phyloP scores from a whole-genome alignment of 2,797 vertebrate species.

The Gallinago stenura region DNA sequence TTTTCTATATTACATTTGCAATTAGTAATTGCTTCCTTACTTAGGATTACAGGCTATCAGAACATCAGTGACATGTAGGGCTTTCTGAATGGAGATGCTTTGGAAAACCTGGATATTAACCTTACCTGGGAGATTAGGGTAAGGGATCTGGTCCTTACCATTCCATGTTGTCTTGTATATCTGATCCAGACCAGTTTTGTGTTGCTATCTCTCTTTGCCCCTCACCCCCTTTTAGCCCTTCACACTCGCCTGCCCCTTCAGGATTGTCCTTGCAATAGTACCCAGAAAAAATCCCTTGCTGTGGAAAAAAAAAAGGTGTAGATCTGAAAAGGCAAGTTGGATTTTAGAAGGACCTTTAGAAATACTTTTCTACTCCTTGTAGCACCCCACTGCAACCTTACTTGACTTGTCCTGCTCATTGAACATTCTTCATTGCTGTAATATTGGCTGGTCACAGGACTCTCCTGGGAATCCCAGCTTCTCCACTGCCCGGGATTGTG shows the following conservation, averaged over 20 bases:
- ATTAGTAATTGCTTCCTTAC: background rate
- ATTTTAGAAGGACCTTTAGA: background rate
- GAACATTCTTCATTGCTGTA: background rate
- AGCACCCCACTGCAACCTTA: background rate
- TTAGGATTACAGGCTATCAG: background rate
- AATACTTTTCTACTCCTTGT: background rate
- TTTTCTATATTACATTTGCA: background rate
- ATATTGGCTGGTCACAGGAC: background rate
- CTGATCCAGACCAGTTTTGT: background rate
- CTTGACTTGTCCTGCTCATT: background rate
- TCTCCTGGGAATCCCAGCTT: background rate
- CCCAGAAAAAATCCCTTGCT: background rate
- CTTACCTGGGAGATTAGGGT: background rate
- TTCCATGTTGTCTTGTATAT: background rate
- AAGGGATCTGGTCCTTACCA: background rate
- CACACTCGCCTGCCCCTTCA: background rate
- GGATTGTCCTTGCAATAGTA: background rate
- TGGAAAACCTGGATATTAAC: background rate
- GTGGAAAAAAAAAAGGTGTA: background rate
- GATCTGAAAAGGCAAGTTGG: background rate
- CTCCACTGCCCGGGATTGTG: background rate
- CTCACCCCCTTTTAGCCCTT: background rate
- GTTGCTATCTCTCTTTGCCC: background rate
- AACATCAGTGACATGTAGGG: background rate
- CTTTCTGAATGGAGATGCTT: background rate